A percentile compares a stretch with the other conserved stretches of the same genome.
Evolutionary conservation across 1,140 invertebrate species (phyloP).

Genomic region (Popillia japonica): DNA sequence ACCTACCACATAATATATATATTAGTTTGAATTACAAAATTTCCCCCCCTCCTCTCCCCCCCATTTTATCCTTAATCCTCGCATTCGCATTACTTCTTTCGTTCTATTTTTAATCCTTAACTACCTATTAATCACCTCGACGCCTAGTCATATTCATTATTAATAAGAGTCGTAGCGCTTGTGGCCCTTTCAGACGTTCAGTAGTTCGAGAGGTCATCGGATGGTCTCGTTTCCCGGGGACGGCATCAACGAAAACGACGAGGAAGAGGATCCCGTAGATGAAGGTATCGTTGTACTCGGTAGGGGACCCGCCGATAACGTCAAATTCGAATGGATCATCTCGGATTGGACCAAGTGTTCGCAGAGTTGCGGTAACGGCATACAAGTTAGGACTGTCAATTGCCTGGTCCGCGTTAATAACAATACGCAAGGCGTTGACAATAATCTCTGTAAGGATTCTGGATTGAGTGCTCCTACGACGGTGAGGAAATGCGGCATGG

Average conservation of each 20-base stretch:
- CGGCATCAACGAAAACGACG: conserved; percentile 41
- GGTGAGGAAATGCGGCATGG: conserved; percentile 73
- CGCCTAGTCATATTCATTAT: conserved; percentile 41
- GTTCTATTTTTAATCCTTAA: not conserved
- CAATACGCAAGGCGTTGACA: conserved; percentile 68
- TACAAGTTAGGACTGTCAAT: conserved; percentile 73
- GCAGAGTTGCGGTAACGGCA: conserved; percentile 80
- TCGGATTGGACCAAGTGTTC: conserved; percentile 88
- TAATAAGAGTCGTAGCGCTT: conserved; percentile 67
- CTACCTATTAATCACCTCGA: not conserved
- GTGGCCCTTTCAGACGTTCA: conserved; percentile 75
- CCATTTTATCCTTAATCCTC: not conserved
- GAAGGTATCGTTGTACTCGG: conserved; percentile 58
- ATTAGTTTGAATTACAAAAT: too few species aligned
- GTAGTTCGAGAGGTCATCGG: conserved; percentile 68
- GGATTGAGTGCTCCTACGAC: conserved; percentile 71
- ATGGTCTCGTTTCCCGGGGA: conserved; percentile 58
- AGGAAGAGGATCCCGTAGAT: conserved; percentile 39
- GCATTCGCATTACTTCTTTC: not conserved
- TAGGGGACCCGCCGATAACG: conserved; percentile 62
- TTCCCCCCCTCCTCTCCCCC: not conserved
- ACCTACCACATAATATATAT: not conserved
- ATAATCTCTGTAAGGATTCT: conserved; percentile 74
- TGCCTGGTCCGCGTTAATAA: conserved; percentile 71
- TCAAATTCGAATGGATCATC: conserved; percentile 81